These are phyloP conservation scores for Falco concolor DNA, from an alignment of 2,797 vertebrate genomes.

Conservation along the genomic window DNA sequence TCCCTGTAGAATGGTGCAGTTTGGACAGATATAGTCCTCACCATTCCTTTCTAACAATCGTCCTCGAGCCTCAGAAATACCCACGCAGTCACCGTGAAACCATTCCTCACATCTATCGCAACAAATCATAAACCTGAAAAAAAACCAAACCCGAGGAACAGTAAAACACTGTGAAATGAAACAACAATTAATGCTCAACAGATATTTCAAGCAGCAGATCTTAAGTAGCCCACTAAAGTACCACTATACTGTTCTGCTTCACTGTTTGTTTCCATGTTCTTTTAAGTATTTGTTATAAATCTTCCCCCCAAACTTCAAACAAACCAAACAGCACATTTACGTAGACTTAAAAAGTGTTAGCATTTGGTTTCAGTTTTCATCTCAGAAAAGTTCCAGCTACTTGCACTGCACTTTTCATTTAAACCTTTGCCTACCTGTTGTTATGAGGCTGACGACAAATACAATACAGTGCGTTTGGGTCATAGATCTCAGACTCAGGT, in stretches of 20 bases:
- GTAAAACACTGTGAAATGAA: background rate
- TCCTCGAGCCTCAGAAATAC: constrained; percentile 82
- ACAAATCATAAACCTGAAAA: constrained; percentile 91
- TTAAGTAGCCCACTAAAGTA: background rate
- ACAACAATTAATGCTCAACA: background rate
- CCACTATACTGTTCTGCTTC: background rate
- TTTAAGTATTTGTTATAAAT: background rate
- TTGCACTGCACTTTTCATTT: background rate
- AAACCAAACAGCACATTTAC: background rate
- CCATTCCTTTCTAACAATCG: constrained; percentile 80
- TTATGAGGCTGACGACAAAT: constrained; percentile 88
- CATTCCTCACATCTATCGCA: constrained; percentile 91
- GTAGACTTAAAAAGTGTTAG: background rate
- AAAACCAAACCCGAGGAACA: background rate
- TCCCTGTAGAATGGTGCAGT: constrained; percentile 84
- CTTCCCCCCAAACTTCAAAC: background rate
- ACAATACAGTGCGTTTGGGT: constrained; percentile 82
- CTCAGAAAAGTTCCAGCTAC: background rate
- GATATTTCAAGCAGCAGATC: background rate
- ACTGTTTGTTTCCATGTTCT: background rate
- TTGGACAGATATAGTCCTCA: constrained; percentile 87
- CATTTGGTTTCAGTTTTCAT: background rate
- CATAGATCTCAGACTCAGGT: constrained; percentile 78
- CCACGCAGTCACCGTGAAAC: constrained; percentile 92
- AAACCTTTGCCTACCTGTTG: constrained; percentile 79